Conservation (phyloP, 2,797 vertebrate genomes). For the Ctenosaura bakeri region DNA sequence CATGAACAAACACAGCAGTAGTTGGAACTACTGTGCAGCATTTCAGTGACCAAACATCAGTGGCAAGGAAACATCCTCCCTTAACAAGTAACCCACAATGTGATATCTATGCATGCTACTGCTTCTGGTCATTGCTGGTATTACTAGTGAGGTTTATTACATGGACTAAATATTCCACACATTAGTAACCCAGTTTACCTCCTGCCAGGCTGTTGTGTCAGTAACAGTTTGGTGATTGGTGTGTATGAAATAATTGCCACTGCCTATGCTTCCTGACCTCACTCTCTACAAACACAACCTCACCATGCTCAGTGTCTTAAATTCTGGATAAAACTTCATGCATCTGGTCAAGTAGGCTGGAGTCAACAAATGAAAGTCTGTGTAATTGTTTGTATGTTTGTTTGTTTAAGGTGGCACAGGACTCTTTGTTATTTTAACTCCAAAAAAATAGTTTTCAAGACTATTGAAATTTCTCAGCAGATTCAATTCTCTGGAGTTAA, state of each 20-base stretch:
- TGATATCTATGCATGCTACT: not conserved
- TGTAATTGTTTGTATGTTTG: not conserved
- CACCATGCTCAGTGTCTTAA: not conserved
- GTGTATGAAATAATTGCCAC: not conserved
- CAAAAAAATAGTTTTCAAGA: not conserved
- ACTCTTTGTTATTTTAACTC: not conserved
- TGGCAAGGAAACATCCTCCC: not conserved
- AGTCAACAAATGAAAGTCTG: not conserved
- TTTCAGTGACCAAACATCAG: not conserved
- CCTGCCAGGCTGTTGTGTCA: not conserved
- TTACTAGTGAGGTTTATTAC: not conserved
- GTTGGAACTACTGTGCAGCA: not conserved
- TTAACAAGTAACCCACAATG: not conserved
- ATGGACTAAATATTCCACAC: not conserved
- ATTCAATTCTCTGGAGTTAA: too few relatives aligned
- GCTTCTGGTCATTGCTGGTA: not conserved
- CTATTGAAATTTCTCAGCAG: not conserved
- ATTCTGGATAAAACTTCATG: not conserved
- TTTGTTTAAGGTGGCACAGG: not conserved
- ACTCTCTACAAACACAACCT: not conserved
- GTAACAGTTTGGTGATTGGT: not conserved
- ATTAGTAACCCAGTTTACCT: too few relatives aligned
- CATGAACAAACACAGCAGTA: not conserved
- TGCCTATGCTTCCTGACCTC: not conserved
- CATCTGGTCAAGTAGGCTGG: not conserved